Evolutionary conservation across 92 coral and sea anemone species (phyloP).

Genomic region (Heliopora coerulea): DNA sequence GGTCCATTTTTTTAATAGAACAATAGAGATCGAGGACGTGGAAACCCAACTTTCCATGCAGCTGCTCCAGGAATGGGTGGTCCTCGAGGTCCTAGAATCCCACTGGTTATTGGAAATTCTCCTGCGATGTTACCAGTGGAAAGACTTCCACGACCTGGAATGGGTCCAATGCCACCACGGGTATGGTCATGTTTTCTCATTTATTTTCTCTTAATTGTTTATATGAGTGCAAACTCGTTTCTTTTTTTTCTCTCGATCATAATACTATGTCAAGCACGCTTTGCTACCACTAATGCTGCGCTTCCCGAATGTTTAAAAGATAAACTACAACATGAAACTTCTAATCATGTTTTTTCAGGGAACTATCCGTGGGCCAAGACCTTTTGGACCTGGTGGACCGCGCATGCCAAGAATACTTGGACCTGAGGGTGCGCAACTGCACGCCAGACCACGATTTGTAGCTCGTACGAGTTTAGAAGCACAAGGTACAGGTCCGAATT

Average conservation of each 20-base stretch:
- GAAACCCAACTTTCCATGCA: background rate
- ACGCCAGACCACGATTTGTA: slow-evolving; percentile 10
- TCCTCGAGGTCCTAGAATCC: slow-evolving; percentile 30
- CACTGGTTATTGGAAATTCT: background rate
- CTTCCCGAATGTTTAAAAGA: too few relatives aligned
- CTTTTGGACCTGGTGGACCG: background rate
- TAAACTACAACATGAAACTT: too few relatives aligned
- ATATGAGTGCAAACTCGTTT: too few relatives aligned
- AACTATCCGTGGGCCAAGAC: background rate
- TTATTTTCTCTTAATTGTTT: too few relatives aligned
- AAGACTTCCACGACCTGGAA: background rate
- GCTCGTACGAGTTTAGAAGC: background rate
- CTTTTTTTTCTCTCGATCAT: too few relatives aligned
- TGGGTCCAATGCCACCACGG: slow-evolving; percentile 5
- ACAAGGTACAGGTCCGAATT: slow-evolving; percentile 14
- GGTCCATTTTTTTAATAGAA: background rate
- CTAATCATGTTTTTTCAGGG: background rate
- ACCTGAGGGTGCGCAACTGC: background rate
- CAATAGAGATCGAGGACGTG: background rate
- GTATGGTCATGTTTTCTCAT: background rate
- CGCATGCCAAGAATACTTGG: background rate
- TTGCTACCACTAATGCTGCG: too few relatives aligned
- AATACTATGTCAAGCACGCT: too few relatives aligned
- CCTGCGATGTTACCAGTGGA: background rate
- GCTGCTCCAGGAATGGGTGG: slow-evolving; percentile 8